Base-by-base conservation (phyloP, 2,113 vertebrate genomes). In the Microtus montanus region DNA sequence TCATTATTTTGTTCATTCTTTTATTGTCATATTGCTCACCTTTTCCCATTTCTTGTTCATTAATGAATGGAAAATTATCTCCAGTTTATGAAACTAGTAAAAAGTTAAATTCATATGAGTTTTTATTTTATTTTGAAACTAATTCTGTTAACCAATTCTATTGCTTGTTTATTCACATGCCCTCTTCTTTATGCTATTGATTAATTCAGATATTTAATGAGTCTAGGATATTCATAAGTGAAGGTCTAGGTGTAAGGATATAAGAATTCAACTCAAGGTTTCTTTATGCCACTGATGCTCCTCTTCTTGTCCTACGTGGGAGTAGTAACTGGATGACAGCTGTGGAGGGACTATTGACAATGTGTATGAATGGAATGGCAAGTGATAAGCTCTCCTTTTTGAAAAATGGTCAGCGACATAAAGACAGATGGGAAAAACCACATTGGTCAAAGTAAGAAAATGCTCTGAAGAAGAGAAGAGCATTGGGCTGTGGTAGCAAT, bases 61-160 rank as follows among this genome's bases (percentile, higher is more conserved):
- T 91, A 93, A 19, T 71, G 41, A 89, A 77, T 86, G 52, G 70
- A 33, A 87, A 77, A 78, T 33, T 73, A 90, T 44, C 44, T 22
- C 15, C 3, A 83, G 1, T 64, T 24, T 88, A 35, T 88, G n/a
- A 6, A 79, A 87, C 78, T 80, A 19, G 1, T 87, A 61, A 13
- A 90, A 92, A 66, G 9, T 4, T 54, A 74, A 61, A 5, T 70
- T 95, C 73, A 2, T 92, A 14, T 79, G 63, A 84, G 13, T 11
- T 74, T 83, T 49, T 13, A 38, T 79, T 63, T 83, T 95, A 47
- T 87, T 93, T n/a, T 35, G 68, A 87, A 61, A 89, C 82, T 73
- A 78, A 49, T 4, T 70, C 22, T 86, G 22, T 77, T 33, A 84
- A 79, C 5, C 92, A 47, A 14, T 30, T 64, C 63, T 30, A 7